These are phyloP conservation scores for Sorex araneus DNA, from an alignment of 2,113 vertebrate species.

Conservation along the genomic window DNA sequence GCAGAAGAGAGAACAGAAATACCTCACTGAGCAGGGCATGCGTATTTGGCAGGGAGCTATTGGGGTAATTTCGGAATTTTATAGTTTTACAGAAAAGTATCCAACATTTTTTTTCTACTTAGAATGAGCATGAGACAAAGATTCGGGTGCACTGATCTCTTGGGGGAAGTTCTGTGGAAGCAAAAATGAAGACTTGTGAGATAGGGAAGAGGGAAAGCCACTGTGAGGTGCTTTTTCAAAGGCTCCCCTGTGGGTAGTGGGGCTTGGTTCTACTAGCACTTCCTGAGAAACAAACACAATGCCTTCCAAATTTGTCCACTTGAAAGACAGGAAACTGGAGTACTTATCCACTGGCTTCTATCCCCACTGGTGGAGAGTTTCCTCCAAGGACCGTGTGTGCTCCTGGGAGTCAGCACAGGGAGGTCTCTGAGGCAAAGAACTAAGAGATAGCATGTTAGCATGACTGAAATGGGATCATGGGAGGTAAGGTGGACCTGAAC, in stretches of 20 bases:
- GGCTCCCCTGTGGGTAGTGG: not conserved
- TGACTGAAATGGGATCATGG: not conserved
- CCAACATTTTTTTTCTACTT: not conserved
- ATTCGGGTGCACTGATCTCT: constrained; percentile 6
- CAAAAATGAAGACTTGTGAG: not conserved
- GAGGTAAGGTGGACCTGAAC: not conserved
- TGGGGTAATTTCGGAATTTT: not conserved
- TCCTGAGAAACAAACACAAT: constrained; percentile 65
- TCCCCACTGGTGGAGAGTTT: not conserved
- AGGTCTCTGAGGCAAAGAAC: not conserved
- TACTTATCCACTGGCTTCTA: constrained; percentile 7
- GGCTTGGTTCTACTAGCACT: constrained; percentile 21
- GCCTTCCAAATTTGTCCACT: constrained; percentile 43
- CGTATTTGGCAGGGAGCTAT: no score
- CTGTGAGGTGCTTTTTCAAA: not conserved
- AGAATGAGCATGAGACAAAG: not conserved
- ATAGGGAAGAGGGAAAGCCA: not conserved
- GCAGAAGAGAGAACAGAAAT: not conserved
- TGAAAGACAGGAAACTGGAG: constrained; percentile 57
- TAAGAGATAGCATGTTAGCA: not conserved
- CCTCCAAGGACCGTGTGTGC: not conserved
- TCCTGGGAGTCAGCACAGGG: not conserved
- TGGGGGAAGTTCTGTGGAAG: not conserved
- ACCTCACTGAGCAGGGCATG: not conserved
- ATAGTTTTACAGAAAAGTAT: not conserved